phyloP scores from a whole-genome alignment of 2,888 invertebrate species.

The Caenorhabditis drosophilae region DNA sequence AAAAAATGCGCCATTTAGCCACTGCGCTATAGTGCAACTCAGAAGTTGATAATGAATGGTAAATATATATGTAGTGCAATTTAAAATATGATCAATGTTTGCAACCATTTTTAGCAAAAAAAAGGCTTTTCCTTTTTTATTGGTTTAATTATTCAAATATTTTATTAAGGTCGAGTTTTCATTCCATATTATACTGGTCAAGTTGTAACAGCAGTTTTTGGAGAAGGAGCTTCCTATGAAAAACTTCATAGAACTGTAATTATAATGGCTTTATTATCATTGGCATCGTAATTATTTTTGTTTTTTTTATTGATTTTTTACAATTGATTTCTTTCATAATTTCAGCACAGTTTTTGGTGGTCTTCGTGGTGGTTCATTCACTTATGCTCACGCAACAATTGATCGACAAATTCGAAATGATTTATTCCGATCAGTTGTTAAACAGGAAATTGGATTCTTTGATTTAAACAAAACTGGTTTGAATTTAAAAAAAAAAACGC shows the following conservation, averaged over 20 bases:
- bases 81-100: too few relatives aligned
- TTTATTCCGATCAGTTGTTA: constrained; percentile 68
- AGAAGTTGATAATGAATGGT: too few relatives aligned
- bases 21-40: constrained; percentile 37
- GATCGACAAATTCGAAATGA: constrained; percentile 64
- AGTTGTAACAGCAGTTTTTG: constrained; percentile 66
- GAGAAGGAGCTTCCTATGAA: constrained; percentile 58
- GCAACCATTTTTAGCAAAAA: too few relatives aligned
- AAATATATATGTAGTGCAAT: too few relatives aligned
- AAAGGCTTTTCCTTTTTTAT: too few relatives aligned
- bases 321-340: constrained; percentile 1
- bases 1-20: constrained; percentile 7
- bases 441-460: constrained; percentile 71
- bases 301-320: background rate
- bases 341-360: constrained; percentile 69
- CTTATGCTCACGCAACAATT: constrained; percentile 67
- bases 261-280: constrained; percentile 62
- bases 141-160: too few relatives aligned
- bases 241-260: constrained; percentile 58
- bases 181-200: constrained; percentile 68
- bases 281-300: constrained; percentile 38
- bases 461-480: constrained; percentile 72
- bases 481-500: background rate
- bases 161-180: constrained; percentile 65
- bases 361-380: constrained; percentile 70